Percentiles rank a stretch among this genome's conserved stretches.
These are phyloP conservation scores for Notodonta dromedarius DNA, from an alignment of 2,888 invertebrate species.

Conservation along the genomic window DNA sequence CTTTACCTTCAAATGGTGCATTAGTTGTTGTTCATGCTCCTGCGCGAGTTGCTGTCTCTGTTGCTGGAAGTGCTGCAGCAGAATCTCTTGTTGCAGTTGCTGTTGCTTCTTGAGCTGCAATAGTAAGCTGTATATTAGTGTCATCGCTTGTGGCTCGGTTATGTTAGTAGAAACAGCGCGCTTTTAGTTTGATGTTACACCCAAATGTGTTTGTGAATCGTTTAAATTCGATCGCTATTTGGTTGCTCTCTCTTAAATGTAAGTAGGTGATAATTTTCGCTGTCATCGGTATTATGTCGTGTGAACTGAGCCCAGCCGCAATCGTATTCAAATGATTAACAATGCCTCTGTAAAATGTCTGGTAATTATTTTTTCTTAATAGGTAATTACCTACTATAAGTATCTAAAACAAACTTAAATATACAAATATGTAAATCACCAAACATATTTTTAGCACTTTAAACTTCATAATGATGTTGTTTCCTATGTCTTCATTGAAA, in stretches of 20 bases:
- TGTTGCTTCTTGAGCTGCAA: conserved; percentile 97
- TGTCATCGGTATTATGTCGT: too few species aligned
- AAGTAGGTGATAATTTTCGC: too few species aligned
- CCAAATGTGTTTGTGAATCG: too few species aligned
- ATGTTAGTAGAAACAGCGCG: background rate
- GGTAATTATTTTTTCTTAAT: background rate
- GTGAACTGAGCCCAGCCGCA: background rate
- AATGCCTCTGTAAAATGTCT: background rate
- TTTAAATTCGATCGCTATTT: too few species aligned
- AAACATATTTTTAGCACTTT: too few species aligned
- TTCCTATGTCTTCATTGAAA: background rate
- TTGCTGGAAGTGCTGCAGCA: conserved; percentile 95
- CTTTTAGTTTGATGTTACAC: background rate
- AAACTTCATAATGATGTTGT: background rate
- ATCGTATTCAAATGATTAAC: background rate
- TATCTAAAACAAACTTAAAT: too few species aligned
- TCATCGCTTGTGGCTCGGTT: background rate
- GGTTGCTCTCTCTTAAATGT: too few species aligned
- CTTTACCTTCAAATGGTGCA: conserved; percentile 93
- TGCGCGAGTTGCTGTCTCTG: conserved; percentile 95
- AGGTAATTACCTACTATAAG: too few species aligned
- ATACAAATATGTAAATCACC: background rate
- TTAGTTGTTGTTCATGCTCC: conserved; percentile 95
- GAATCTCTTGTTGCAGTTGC: conserved; percentile 95
- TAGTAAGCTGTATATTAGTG: conserved; percentile 17